phyloP scores from a whole-genome alignment of 2,888 invertebrate genomes.

The Dicyrtoma fusca region DNA sequence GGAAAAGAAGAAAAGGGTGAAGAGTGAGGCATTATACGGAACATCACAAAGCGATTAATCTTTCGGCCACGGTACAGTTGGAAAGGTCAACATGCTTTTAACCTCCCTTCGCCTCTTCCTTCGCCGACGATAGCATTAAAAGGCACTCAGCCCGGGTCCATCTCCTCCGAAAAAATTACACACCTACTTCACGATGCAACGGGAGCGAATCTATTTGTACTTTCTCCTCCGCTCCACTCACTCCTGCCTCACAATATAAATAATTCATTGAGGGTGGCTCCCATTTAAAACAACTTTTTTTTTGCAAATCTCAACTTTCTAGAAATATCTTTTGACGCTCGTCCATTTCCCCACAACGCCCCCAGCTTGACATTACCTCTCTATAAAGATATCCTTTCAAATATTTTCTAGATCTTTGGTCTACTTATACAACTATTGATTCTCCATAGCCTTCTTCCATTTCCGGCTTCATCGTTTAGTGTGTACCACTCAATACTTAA shows the following conservation, averaged over 20 bases:
- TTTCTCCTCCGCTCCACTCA: slow-evolving; percentile 18
- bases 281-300: background rate
- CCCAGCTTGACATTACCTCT: too few relatives aligned
- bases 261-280: slow-evolving; percentile 3
- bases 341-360: background rate
- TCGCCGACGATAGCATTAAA: slow-evolving; percentile 27
- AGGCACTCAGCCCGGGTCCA: slow-evolving; percentile 34
- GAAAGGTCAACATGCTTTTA: slow-evolving; percentile 39
- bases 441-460: too few relatives aligned
- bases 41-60: slow-evolving; percentile 35
- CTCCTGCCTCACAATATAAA: slow-evolving; percentile 1
- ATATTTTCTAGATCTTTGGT: too few relatives aligned
- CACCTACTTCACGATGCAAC: slow-evolving; percentile 17
- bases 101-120: slow-evolving; percentile 17
- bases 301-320: background rate
- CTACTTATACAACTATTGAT: too few relatives aligned
- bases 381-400: too few relatives aligned
- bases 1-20: slow-evolving; percentile 15
- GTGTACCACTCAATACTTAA: too few relatives aligned
- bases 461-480: too few relatives aligned
- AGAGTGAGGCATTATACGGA: slow-evolving; percentile 22
- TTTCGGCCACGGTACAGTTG: slow-evolving; percentile 23
- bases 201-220: slow-evolving; percentile 33
- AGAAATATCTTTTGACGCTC: background rate
- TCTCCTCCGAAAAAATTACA: slow-evolving; percentile 23